Conservation (phyloP, 1,140 invertebrate genomes). For the Aleiodes sp. region DNA sequence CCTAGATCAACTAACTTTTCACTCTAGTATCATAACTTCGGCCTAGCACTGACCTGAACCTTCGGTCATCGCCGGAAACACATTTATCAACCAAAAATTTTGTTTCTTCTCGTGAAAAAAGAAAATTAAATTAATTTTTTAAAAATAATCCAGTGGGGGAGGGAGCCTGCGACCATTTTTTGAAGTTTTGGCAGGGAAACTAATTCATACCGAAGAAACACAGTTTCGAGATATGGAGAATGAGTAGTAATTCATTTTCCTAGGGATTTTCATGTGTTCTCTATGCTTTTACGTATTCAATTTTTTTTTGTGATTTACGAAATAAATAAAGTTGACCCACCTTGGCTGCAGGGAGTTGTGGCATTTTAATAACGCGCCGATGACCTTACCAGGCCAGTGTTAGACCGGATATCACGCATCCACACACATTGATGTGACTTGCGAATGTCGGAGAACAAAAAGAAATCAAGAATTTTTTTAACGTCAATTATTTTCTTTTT, state of each 20-base stretch:
- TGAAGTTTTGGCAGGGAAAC: no score
- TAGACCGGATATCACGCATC: slow-evolving; percentile 42
- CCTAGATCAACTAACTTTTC: background rate
- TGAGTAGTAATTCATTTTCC: no score
- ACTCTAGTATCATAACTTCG: background rate
- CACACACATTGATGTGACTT: slow-evolving; percentile 29
- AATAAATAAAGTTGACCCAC: slow-evolving; percentile 58
- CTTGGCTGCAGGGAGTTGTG: slow-evolving; percentile 49
- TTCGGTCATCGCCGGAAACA: slow-evolving; percentile 21
- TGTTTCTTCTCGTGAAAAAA: no score
- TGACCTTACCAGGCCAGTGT: slow-evolving; percentile 48
- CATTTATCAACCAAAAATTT: no score
- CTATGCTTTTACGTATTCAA: background rate
- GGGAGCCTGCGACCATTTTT: no score
- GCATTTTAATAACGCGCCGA: slow-evolving; percentile 37
- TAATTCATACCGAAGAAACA: no score
- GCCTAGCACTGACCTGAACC: slow-evolving; percentile 26
- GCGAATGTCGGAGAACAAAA: slow-evolving; percentile 24
- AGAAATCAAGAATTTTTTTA: background rate
- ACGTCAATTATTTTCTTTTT: no score
- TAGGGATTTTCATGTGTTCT: background rate
- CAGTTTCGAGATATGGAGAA: no score
- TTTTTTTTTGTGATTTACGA: slow-evolving; percentile 9
- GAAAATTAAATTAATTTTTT: background rate
- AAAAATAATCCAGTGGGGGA: background rate